A percentile compares a stretch with the other conserved stretches of the same genome.
Evolutionary conservation across 2,888 invertebrate species (phyloP).

Genomic region (Diloba caeruleocephala): DNA sequence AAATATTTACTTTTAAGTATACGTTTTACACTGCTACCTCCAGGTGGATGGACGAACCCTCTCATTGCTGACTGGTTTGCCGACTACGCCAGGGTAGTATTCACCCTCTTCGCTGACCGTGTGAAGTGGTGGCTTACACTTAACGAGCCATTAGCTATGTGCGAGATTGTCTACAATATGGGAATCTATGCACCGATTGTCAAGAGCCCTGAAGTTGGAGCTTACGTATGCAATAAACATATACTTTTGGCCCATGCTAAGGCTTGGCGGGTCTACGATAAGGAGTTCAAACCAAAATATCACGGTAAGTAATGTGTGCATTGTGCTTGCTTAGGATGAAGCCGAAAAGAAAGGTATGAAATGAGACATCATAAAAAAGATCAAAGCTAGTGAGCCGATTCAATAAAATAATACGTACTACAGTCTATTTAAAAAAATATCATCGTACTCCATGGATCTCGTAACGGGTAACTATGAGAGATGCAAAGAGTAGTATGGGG

Average conservation of each 20-base stretch:
- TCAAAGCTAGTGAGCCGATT: no score
- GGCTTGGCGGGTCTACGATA: constrained; percentile 87
- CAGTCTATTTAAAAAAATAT: no score
- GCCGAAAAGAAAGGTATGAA: no score
- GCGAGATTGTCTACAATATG: constrained; percentile 73
- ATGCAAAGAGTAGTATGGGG: no score
- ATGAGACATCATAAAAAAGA: no score
- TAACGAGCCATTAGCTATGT: constrained; percentile 89
- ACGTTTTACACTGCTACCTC: no score
- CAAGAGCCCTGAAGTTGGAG: constrained; percentile 71
- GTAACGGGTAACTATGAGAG: no score
- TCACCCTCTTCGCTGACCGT: constrained; percentile 87
- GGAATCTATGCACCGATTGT: constrained; percentile 70
- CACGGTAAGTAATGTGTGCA: constrained; percentile 80
- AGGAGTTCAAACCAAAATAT: constrained; percentile 80
- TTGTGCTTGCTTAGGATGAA: no score
- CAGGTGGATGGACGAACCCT: constrained; percentile 90
- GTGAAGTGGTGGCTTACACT: constrained; percentile 92
- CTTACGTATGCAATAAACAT: constrained; percentile 89
- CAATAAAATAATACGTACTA: no score
- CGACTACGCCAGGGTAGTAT: constrained; percentile 88
- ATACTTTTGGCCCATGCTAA: constrained; percentile 89
- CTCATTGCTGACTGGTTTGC: constrained; percentile 88
- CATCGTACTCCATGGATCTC: no score
- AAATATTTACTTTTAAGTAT: no score